Conservation (phyloP, 2,888 invertebrate genomes). For the Argyresthia goedartella region DNA sequence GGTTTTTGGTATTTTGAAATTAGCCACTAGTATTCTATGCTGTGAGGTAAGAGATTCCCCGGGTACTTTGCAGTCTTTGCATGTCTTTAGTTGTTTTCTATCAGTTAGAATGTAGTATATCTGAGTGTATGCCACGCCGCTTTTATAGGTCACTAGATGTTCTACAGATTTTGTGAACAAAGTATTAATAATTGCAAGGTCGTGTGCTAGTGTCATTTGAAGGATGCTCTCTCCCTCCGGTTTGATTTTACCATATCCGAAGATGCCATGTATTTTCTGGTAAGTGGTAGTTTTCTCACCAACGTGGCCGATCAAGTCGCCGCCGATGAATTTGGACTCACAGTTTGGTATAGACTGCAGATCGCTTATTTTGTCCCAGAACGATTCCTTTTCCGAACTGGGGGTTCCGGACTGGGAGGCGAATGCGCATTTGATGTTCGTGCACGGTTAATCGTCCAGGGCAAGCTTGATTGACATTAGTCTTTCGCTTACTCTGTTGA, state of each 20-base stretch:
- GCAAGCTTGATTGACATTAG: too few species aligned
- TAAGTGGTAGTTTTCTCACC: slow-evolving; percentile 7
- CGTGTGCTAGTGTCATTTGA: neutral
- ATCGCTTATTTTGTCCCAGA: slow-evolving; percentile 14
- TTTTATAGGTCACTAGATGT: too few species aligned
- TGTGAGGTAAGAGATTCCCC: slow-evolving; percentile 7
- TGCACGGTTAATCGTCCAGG: too few species aligned
- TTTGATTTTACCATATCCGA: slow-evolving; percentile 6
- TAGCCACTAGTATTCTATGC: slow-evolving; percentile 8
- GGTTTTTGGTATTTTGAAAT: slow-evolving; percentile 7
- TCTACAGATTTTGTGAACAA: too few species aligned
- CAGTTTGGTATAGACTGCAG: neutral
- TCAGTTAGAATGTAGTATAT: too few species aligned
- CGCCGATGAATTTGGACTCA: slow-evolving; percentile 4
- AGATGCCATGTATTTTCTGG: slow-evolving; percentile 8
- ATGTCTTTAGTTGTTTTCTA: neutral
- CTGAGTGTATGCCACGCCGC: too few species aligned
- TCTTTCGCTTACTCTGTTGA: too few species aligned
- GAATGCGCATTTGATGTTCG: slow-evolving; percentile 12
- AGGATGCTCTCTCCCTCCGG: slow-evolving; percentile 3
- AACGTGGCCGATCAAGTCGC: slow-evolving; percentile 11
- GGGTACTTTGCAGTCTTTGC: slow-evolving; percentile 6
- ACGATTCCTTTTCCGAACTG: slow-evolving; percentile 7
- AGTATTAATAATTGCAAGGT: too few species aligned
- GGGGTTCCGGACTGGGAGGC: slow-evolving; percentile 12